Conservation (phyloP, 1,140 invertebrate species). For the Akabosia matsudoensis region DNA sequence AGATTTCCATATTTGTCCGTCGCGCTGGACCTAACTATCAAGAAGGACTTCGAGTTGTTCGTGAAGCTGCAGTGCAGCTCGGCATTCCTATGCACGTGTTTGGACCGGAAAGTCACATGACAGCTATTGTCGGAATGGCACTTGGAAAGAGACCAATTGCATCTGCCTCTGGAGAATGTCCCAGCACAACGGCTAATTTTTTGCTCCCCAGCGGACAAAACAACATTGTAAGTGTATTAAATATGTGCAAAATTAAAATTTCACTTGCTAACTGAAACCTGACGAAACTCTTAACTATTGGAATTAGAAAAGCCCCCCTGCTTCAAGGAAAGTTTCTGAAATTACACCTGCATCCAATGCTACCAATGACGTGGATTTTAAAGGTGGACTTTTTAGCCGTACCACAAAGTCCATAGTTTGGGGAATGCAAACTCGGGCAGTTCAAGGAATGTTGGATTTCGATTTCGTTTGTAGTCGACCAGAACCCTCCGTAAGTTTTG, state of each 20-base stretch:
- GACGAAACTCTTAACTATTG: too few species aligned
- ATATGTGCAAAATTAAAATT: too few species aligned
- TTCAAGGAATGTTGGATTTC: conserved; percentile 89
- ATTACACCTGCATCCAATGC: conserved; percentile 7
- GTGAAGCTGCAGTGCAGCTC: conserved; percentile 81
- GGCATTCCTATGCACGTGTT: conserved; percentile 94
- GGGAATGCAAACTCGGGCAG: conserved; percentile 94
- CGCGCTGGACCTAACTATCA: conserved; percentile 98
- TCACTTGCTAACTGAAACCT: too few species aligned
- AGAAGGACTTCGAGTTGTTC: conserved; percentile 83
- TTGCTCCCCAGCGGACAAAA: conserved; percentile 76
- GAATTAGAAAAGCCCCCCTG: conserved; percentile 46
- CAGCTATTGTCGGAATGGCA: conserved; percentile 96
- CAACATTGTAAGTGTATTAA: conserved; percentile 42
- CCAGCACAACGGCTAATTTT: conserved; percentile 87
- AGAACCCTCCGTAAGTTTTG: conserved; percentile 64
- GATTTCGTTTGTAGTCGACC: conserved; percentile 93
- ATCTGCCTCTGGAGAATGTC: conserved; percentile 60
- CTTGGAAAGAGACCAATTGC: conserved; percentile 83
- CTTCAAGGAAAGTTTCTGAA: conserved; percentile 37
- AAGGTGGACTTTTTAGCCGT: conserved; percentile 66
- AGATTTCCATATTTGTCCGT: conserved; percentile 92
- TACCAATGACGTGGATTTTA: not conserved
- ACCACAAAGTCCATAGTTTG: conserved; percentile 93
- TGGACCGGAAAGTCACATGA: conserved; percentile 99